Percentiles rank a stretch among this genome's conserved stretches.
phyloP scores from a whole-genome alignment of 2,888 invertebrate species.

The Synanthedon tipuliformis region DNA sequence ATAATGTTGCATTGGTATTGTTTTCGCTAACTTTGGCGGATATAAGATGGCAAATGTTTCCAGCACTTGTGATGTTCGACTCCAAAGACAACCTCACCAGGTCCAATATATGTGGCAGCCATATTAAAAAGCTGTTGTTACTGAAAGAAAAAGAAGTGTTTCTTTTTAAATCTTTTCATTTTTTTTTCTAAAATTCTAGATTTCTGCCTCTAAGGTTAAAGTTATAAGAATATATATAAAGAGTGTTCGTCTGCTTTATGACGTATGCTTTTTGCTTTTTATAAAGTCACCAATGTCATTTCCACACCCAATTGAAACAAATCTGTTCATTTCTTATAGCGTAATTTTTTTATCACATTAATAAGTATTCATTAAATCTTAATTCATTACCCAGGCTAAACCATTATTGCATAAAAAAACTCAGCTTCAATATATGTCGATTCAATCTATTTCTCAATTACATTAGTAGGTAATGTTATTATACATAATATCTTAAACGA shows the following conservation, averaged over 20 bases:
- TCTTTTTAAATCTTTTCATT: too few relatives aligned
- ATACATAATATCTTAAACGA: too few relatives aligned
- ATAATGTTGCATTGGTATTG: neutral
- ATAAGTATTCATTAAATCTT: neutral
- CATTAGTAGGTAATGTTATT: too few relatives aligned
- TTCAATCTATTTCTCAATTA: too few relatives aligned
- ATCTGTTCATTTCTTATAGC: too few relatives aligned
- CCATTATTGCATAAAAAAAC: too few relatives aligned
- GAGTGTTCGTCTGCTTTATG: neutral
- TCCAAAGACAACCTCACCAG: slow-evolving; percentile 41
- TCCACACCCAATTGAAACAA: too few relatives aligned
- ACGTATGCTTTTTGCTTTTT: too few relatives aligned
- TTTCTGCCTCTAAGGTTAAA: neutral
- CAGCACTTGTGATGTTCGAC: slow-evolving; percentile 14
- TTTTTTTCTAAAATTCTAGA: too few relatives aligned
- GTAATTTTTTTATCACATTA: neutral
- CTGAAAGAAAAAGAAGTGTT: slow-evolving; percentile 24
- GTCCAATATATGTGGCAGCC: slow-evolving; percentile 70
- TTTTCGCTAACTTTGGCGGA: neutral
- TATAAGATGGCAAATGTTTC: slow-evolving; percentile 47
- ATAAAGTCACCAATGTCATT: too few relatives aligned
- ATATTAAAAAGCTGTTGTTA: slow-evolving; percentile 66
- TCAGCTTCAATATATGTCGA: too few relatives aligned
- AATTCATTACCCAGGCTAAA: too few relatives aligned
- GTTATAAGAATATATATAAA: neutral